Evolutionary conservation across 2,888 invertebrate genomes (phyloP), one percentile per base, ranked within the genome.

Genomic region (Eretmocerus hayati): DNA sequence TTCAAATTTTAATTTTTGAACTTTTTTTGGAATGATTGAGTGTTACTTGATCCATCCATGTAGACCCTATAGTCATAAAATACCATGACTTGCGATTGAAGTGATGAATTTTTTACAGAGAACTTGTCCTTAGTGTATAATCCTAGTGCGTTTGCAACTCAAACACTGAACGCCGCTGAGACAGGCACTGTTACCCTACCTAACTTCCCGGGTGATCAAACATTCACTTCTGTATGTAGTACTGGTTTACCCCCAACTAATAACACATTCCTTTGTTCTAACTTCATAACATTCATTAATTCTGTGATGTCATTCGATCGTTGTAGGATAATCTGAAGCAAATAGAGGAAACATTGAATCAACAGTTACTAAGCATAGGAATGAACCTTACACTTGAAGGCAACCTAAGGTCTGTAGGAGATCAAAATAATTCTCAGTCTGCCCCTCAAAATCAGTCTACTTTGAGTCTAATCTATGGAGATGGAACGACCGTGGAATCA

Each of bases 301-400:
- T 26, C 26, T n/a, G n/a, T n/a, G n/a, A n/a, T n/a, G n/a, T n/a
- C n/a, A n/a, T n/a, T n/a, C n/a, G n/a, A n/a, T n/a, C n/a, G n/a
- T n/a, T n/a, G n/a, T n/a, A 72, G 71, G 72, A 72, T 51, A 72
- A 64, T 50, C 69, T 73, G 38, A 61, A 65, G 42, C 71, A 72
- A 51, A 65, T 73, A 32, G 72, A 73, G 49, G 71, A 73, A 40
- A 71, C 72, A 1, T 55, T 73, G 23, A 72, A 71, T 56, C 69
- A 69, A 33, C 72, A 72, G 53, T 58, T 73, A 22, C 67, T 69
- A 44, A 66, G 61, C 44, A 66, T 69, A 6, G 63, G 62, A 13
- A 56, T 69, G 58, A 64, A 63, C 48, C 54, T 67, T n/a, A 61
- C 55, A 2, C 38, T 65, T 13, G 60, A 56, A 19, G 57, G 48